phyloP scores from a whole-genome alignment of 92 coral and sea anemone genomes.

The Hydrozoanthus gracilis region DNA sequence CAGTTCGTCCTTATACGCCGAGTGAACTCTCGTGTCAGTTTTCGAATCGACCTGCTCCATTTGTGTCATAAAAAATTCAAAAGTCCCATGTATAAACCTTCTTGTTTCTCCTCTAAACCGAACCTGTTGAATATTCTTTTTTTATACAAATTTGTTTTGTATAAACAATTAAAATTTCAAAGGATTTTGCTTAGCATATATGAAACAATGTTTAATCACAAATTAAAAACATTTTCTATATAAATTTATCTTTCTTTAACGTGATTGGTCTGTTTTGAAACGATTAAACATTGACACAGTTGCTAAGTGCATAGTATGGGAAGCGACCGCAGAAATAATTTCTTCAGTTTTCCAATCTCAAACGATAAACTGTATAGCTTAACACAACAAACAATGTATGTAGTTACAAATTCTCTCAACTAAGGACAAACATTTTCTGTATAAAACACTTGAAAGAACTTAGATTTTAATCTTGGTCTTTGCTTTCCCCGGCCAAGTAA shows the following conservation, averaged over 20 bases:
- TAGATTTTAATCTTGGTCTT: no score
- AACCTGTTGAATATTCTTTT: not conserved
- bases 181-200: not conserved
- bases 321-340: not conserved
- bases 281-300: not conserved
- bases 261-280: not conserved
- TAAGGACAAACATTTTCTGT: no score
- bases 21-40: not conserved
- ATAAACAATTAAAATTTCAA: conserved; percentile 5
- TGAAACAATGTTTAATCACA: not conserved
- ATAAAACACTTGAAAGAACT: no score
- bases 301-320: not conserved
- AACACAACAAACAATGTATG: no score
- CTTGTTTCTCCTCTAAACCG: no score
- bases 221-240: not conserved
- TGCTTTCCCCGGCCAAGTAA: no score
- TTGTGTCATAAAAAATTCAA: not conserved
- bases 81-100: not conserved
- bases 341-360: not conserved
- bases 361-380: not conserved
- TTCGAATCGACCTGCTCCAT: conserved; percentile 18
- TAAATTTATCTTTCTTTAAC: not conserved
- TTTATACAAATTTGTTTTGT: not conserved
- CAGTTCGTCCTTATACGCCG: conserved; percentile 27
- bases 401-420: no score